phyloP scores from a whole-genome alignment of 2,113 vertebrate species.

The Phycodurus eques region DNA sequence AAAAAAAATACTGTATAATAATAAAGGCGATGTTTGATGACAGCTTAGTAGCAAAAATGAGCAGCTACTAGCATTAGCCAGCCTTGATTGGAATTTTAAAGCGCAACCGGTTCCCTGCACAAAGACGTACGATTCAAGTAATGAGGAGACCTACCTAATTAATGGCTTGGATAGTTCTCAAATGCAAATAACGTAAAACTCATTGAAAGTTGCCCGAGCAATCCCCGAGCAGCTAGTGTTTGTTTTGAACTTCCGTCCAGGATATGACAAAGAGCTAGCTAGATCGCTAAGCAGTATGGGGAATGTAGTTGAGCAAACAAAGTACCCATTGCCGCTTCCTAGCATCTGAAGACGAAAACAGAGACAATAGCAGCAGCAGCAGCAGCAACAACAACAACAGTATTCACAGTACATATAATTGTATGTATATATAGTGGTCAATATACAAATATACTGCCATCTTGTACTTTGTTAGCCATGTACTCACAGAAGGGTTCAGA shows the following conservation, averaged over 20 bases:
- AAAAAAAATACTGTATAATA: too few species aligned
- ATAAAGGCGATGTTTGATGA: neutral
- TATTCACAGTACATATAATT: too few species aligned
- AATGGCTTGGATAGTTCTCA: neutral
- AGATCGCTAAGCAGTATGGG: conserved; percentile 41
- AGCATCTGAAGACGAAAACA: neutral
- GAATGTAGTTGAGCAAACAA: conserved; percentile 27
- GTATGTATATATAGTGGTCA: too few species aligned
- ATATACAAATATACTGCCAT: too few species aligned
- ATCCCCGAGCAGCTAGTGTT: conserved; percentile 22
- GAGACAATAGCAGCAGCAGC: too few species aligned
- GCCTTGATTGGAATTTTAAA: conserved; percentile 2
- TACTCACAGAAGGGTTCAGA: too few species aligned
- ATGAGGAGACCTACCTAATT: conserved; percentile 26
- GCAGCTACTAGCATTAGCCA: conserved; percentile 32
- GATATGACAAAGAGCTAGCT: conserved; percentile 34
- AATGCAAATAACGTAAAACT: neutral
- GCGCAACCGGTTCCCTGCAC: neutral
- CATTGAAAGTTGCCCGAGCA: conserved; percentile 27
- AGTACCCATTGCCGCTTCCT: too few species aligned
- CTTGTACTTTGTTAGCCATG: too few species aligned
- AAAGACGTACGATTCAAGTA: neutral
- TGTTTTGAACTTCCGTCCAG: conserved; percentile 59
- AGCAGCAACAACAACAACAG: too few species aligned
- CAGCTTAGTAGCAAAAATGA: conserved; percentile 29